Conservation (phyloP, 23 tunicate species). For the Halocynthia roretzi region DNA sequence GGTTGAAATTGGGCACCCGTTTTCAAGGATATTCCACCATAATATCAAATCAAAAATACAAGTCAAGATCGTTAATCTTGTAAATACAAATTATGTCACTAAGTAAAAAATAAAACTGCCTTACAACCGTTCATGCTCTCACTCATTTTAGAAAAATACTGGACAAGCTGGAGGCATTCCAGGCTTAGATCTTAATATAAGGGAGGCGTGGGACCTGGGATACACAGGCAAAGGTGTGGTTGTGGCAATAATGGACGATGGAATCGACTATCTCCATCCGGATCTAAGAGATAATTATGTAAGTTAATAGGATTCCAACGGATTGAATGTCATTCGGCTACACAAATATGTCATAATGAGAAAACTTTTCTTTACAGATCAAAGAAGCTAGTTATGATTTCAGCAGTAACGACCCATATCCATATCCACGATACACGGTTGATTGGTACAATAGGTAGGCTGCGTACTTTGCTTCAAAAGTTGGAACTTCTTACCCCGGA, state of each 20-base stretch:
- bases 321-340: not conserved
- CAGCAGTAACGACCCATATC: conserved; percentile 94
- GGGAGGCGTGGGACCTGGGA: conserved; percentile 90
- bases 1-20: no score
- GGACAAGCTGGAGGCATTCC: conserved; percentile 99
- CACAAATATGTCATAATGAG: not conserved
- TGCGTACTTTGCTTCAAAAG: not conserved
- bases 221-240: conserved; percentile 97
- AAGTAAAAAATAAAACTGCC: not conserved
- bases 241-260: conserved; percentile 98
- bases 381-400: conserved; percentile 93
- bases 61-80: not conserved
- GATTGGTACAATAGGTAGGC: conserved; percentile 94
- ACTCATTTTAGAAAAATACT: conserved; percentile 75
- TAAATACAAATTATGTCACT: not conserved
- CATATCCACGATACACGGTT: conserved; percentile 90
- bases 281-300: conserved; percentile 93
- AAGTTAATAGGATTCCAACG: not conserved
- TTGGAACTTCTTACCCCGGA: not conserved
- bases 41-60: not conserved
- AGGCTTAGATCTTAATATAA: conserved; percentile 91
- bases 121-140: not conserved
- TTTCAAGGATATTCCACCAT: no score
- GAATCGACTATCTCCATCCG: conserved; percentile 91
- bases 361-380: conserved; percentile 31